These are phyloP conservation scores for Spheniscus mendiculus DNA, from an alignment of 2,113 vertebrate genomes.

Conservation along the genomic window DNA sequence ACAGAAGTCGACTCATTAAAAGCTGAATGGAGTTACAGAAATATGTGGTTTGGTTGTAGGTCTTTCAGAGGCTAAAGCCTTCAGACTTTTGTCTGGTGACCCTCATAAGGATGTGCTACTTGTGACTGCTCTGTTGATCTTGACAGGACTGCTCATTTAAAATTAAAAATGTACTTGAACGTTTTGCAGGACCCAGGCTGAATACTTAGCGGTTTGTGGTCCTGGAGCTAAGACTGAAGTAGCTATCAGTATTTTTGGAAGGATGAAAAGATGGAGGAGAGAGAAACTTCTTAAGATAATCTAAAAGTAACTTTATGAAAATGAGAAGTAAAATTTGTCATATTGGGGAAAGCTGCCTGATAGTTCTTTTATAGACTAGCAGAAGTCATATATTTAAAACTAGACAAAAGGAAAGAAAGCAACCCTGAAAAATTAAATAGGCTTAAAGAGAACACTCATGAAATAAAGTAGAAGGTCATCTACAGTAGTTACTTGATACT, in stretches of 20 bases:
- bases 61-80: not conserved
- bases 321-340: not conserved
- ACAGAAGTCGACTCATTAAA: not conserved
- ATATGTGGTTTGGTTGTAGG: not conserved
- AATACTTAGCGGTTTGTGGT: not conserved
- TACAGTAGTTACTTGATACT: not conserved
- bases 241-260: not conserved
- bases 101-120: not conserved
- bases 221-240: not conserved
- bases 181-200: not conserved
- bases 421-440: not conserved
- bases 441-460: not conserved
- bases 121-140: not conserved
- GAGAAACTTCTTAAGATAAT: not conserved
- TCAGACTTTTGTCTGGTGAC: not conserved
- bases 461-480: not conserved
- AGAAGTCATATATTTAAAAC: not conserved
- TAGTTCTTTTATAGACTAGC: not conserved
- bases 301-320: not conserved
- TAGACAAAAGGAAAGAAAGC: not conserved
- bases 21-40: not conserved
- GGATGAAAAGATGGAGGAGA: not conserved
- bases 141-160: not conserved
- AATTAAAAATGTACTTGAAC: not conserved
- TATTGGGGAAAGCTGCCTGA: not conserved